Base-by-base conservation (phyloP, 2,888 invertebrate genomes). In the Melanargia galathea region DNA sequence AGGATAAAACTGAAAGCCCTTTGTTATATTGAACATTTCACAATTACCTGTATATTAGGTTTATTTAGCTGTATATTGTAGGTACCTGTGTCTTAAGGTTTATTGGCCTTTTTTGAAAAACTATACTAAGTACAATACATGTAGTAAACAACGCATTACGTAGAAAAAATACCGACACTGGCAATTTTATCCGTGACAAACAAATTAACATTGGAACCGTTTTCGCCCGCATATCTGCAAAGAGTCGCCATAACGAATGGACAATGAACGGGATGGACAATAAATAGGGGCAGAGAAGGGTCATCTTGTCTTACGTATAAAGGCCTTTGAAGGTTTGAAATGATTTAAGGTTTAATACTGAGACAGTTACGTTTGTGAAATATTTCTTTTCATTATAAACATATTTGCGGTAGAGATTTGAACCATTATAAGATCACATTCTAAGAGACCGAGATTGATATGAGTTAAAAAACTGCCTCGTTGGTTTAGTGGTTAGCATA, bases 161-260 rank as follows among this genome's bases (percentile, higher is more conserved):
- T 70, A 75, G 74, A 74, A 75, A 75, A 52, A 75, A 74, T 71
- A 71, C 66, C 65, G 60, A 72, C 71, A 70, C 65, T 64, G 69
- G 67, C 74, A 73, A 77, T 79, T 80, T 78, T 72, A 73, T 75
- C 75, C 62, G 68, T 72, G 75, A 74, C 79, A 83, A 83, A 83
- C 81, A 81, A 84, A 89, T 89, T 89, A 86, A 78, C 88, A 89
- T 89, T 84, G 86, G 84, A 88, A 89, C 87, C 82, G 83, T 87
- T 83, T 83, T 80, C 77, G 76, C 75, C 78, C 79, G 77, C 71
- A 73, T 74, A 87, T 89, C 87, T 83, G 80, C 88, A 87, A 89
- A 87, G 83, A 77, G 75, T 73, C 63, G 60, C 63, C 64, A 70
- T 71, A 65, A 61, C 66, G 62, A 62, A 67, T 68, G 65, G 68